phyloP scores from a whole-genome alignment of 2,888 invertebrate species.

The Mesorhabditis belari region DNA sequence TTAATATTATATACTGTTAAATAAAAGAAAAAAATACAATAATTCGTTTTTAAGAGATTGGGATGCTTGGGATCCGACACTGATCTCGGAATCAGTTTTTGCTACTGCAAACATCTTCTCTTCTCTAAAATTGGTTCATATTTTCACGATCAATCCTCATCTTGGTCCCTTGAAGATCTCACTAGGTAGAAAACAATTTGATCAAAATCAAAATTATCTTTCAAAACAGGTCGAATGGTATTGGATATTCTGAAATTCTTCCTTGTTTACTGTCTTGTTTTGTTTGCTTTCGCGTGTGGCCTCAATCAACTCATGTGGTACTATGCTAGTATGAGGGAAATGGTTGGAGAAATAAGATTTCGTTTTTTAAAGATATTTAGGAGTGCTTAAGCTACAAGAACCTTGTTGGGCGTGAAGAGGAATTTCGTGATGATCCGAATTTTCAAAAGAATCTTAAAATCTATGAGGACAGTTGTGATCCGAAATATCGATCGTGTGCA shows the following conservation, averaged over 20 bases:
- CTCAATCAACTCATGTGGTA: constrained; percentile 82
- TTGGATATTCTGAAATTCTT: constrained; percentile 84
- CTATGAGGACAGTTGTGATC: constrained; percentile 52
- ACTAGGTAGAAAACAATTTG: constrained; percentile 60
- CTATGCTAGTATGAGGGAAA: constrained; percentile 2
- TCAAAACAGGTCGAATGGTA: constrained; percentile 58
- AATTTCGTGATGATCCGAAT: not conserved
- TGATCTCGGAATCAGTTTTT: constrained; percentile 89
- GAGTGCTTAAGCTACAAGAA: not conserved
- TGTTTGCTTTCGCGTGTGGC: constrained; percentile 88
- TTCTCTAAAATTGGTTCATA: constrained; percentile 81
- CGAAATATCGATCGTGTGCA: constrained; percentile 54
- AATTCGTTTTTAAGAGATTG: constrained; percentile 64
- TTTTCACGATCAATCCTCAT: constrained; percentile 87
- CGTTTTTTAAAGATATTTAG: not conserved
- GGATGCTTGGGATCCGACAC: constrained; percentile 98
- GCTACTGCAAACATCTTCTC: constrained; percentile 96
- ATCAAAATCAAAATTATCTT: not conserved
- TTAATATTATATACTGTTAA: not conserved
- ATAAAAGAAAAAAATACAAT: not conserved
- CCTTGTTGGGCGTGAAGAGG: not conserved
- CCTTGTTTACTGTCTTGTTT: constrained; percentile 76
- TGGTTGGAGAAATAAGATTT: not conserved
- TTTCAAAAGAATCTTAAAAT: constrained; percentile 8
- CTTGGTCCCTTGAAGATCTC: constrained; percentile 86